Evolutionary conservation across 1,140 invertebrate genomes (phyloP).

Genomic region (Cydia fagiglandana): DNA sequence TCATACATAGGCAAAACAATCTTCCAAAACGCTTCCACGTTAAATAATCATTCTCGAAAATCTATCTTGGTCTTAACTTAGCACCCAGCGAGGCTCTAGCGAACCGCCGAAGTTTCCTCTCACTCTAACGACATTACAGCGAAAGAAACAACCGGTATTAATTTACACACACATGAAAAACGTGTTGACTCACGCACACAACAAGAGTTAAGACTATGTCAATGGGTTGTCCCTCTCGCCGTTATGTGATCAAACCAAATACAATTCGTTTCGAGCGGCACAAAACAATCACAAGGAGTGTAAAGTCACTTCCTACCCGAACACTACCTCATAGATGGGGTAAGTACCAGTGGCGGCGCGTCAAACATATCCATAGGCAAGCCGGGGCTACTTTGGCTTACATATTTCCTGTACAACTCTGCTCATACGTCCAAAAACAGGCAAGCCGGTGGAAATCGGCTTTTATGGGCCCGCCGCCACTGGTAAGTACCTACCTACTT

Average conservation of each 20-base stretch:
- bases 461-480: too few relatives aligned
- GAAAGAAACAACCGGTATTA: background rate
- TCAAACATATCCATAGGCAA: too few relatives aligned
- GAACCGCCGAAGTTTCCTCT: slow-evolving; percentile 18
- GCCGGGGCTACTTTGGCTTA: too few relatives aligned
- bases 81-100: slow-evolving; percentile 53
- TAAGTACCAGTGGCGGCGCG: too few relatives aligned
- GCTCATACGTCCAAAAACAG: too few relatives aligned
- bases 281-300: background rate
- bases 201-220: background rate
- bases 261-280: background rate
- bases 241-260: background rate
- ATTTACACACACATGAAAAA: background rate
- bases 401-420: too few relatives aligned
- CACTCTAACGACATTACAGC: background rate
- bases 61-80: slow-evolving; percentile 65
- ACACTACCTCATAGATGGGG: background rate
- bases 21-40: slow-evolving; percentile 38
- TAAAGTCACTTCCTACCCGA: background rate
- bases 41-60: slow-evolving; percentile 47
- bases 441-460: too few relatives aligned
- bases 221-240: background rate
- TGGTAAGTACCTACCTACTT: background rate
- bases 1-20: slow-evolving; percentile 38
- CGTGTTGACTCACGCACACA: background rate